Evolutionary conservation across 2,888 invertebrate species (phyloP), one percentile per base, ranked within the genome.

Genomic region (Parapristionchus giblindavisi): DNA sequence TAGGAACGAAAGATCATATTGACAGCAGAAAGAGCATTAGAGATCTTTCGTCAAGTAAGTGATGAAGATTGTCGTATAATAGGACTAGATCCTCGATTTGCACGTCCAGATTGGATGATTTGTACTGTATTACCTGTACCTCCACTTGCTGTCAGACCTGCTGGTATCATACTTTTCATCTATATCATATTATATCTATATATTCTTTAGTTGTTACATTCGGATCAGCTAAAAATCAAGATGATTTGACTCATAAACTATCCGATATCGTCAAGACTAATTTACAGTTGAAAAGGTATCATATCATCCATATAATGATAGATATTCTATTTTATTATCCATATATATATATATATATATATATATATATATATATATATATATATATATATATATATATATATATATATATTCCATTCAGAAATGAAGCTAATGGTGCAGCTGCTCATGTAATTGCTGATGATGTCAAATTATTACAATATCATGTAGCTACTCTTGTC

Each of bases 41-140:
- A 99, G 90, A 96, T 99, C 81, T 92, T 99, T 52, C 85, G 96
- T 89, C 94, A 94, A 86, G 95, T 96, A 71, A 93, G 93, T 82
- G 98, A 99, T 89, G 99, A 99, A 88, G 99, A 99, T 89, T 95
- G 96, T 80, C 93, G 93, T 79, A 93, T 96, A 81, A 77, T 86
- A 27, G 92, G 92, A 58, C 96, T 99, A 96, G 97, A 99, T 89
- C 96, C 97, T 0, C 79, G 81, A 32, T 90, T 84, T 78, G 95
- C 98, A 0, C 92, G 99, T 68, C 99, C 99, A 6, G 99, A 99
- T 90, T 99, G 99, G 98, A 98, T 99, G 98, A 93, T 99, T 80
- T 92, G 96, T 6, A 97, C 98, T 2, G 96, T 96, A 17, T 89
- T 99, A 77, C 99, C 99, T 0, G 99, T 99, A 0, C 97, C 99